phyloP scores from a whole-genome alignment of 2,113 vertebrate genomes.

The Xiphorhynchus elegans region DNA sequence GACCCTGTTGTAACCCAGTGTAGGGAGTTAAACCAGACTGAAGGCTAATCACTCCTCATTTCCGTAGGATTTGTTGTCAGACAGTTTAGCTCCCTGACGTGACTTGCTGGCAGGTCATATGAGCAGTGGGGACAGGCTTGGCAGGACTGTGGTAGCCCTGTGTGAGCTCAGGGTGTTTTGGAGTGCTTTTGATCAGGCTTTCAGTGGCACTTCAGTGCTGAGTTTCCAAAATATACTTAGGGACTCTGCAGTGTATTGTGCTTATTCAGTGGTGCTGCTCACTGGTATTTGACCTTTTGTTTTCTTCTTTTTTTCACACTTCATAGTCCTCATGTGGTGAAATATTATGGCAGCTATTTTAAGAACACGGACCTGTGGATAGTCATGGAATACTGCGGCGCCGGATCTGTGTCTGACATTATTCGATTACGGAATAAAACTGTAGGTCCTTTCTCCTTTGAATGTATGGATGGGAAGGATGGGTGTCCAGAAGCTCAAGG shows the following conservation, averaged over 20 bases:
- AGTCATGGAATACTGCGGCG: slow-evolving; percentile 96
- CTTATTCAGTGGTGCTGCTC: background rate
- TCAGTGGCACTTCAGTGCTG: background rate
- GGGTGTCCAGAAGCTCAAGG: background rate
- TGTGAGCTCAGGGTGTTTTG: background rate
- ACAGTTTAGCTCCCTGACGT: background rate
- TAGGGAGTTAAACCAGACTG: background rate
- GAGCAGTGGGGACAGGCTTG: background rate
- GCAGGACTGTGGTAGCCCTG: background rate
- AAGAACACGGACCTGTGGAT: slow-evolving; percentile 97
- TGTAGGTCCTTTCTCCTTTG: slow-evolving; percentile 66
- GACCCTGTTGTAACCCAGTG: background rate
- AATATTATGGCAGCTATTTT: slow-evolving; percentile 96
- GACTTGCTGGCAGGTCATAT: background rate
- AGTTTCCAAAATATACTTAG: background rate
- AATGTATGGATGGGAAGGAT: accelerated
- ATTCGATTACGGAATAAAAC: slow-evolving; percentile 95
- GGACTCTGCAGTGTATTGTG: background rate
- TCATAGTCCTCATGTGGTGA: slow-evolving; percentile 87
- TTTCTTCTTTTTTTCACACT: background rate
- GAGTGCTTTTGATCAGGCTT: background rate
- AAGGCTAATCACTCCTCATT: background rate
- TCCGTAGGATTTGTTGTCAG: background rate
- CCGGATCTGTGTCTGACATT: slow-evolving; percentile 93
- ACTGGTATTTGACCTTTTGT: background rate